Evolutionary conservation across 1,140 invertebrate genomes (phyloP).

Genomic region (Drosophila micromelanica): DNA sequence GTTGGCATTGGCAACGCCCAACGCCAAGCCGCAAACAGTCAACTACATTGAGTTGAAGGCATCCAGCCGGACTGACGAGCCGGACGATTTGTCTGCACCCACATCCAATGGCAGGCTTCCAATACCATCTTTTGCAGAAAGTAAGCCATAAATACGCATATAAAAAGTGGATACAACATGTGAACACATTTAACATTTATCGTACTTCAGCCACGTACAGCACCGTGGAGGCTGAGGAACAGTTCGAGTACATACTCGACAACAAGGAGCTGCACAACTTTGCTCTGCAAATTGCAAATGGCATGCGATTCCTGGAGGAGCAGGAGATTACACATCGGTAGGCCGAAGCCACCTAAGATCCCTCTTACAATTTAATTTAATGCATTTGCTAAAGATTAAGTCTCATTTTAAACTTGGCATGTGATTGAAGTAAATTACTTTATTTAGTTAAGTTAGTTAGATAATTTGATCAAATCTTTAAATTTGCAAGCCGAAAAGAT

Average conservation of each 20-base stretch:
- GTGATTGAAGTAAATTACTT: no score
- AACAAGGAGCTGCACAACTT: slow-evolving; percentile 87
- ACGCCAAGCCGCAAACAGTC: slow-evolving; percentile 33
- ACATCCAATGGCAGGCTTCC: slow-evolving; percentile 12
- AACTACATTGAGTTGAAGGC: slow-evolving; percentile 77
- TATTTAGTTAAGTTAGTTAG: no score
- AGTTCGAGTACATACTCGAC: slow-evolving; percentile 85
- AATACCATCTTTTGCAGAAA: slow-evolving; percentile 63
- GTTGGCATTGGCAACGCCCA: background rate
- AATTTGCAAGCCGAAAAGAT: no score
- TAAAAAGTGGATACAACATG: no score
- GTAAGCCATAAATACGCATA: slow-evolving; percentile 33
- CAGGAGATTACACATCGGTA: slow-evolving; percentile 88
- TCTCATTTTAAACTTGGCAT: no score
- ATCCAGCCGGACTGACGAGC: slow-evolving; percentile 44
- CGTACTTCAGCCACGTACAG: slow-evolving; percentile 63
- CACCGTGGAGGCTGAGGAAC: slow-evolving; percentile 62
- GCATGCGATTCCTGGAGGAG: slow-evolving; percentile 89
- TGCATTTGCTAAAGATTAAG: no score
- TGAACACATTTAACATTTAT: no score
- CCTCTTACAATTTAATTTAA: no score
- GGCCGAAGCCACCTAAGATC: background rate
- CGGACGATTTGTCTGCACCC: background rate
- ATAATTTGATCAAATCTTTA: no score
- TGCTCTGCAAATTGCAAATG: slow-evolving; percentile 89